A percentile compares a stretch with the other conserved stretches of the same genome.
Evolutionary conservation across 2,113 vertebrate species (phyloP).

Genomic region (Illadopsis cleaveri): DNA sequence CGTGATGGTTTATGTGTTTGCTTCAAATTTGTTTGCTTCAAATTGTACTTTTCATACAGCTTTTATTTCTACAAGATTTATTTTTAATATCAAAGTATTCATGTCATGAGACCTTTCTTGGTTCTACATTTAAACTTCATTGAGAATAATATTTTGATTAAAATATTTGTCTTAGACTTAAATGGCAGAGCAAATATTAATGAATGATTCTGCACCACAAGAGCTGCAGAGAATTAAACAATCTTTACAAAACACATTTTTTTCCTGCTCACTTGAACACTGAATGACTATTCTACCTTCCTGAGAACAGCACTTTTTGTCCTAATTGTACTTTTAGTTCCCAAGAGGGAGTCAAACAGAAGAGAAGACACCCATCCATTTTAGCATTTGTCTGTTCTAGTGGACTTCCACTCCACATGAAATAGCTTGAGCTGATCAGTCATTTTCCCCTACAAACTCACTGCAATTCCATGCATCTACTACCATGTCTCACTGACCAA

Average conservation of each 20-base stretch:
- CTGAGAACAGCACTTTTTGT: background rate
- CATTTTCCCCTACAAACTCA: background rate
- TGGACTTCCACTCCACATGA: background rate
- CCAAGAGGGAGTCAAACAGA: background rate
- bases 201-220: background rate
- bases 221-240: background rate
- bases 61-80: background rate
- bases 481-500: background rate
- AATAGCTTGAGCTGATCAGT: background rate
- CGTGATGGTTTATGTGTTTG: background rate
- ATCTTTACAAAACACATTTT: background rate
- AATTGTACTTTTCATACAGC: background rate
- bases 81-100: background rate
- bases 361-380: background rate
- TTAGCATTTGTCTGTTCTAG: background rate
- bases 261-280: background rate
- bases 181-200: background rate
- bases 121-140: background rate
- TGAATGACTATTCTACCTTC: background rate
- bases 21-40: background rate
- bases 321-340: background rate
- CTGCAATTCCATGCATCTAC: background rate
- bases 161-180: slow-evolving; percentile 16
- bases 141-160: background rate
- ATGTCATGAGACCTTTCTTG: background rate